Evolutionary conservation across 2,888 invertebrate genomes (phyloP).

Genomic region (Vannuccia rotundouncinata): DNA sequence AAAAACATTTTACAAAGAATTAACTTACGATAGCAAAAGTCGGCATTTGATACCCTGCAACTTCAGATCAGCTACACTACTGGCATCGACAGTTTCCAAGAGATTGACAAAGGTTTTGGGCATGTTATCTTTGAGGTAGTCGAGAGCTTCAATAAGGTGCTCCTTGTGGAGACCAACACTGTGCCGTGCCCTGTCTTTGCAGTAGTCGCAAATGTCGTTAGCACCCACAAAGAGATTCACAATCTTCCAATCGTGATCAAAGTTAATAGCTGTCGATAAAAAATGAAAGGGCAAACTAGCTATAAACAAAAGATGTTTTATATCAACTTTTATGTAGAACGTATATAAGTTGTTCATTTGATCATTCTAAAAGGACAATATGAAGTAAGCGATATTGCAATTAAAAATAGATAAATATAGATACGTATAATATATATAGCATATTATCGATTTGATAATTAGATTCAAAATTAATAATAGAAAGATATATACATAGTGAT

Average conservation of each 20-base stretch:
- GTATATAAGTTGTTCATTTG: no score
- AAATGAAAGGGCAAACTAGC: not conserved
- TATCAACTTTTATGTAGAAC: no score
- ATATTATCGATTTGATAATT: no score
- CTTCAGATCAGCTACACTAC: slow-evolving; percentile 13
- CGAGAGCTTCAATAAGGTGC: slow-evolving; percentile 17
- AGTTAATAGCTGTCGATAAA: not conserved
- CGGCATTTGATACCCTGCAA: slow-evolving; percentile 9
- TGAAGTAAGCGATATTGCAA: no score
- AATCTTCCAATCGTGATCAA: slow-evolving; percentile 27
- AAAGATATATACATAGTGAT: no score
- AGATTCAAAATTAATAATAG: no score
- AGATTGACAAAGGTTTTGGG: slow-evolving; percentile 34
- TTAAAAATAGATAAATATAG: no score
- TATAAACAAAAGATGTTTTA: not conserved
- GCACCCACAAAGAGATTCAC: slow-evolving; percentile 31
- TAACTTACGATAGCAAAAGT: slow-evolving; percentile 17
- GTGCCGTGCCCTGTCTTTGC: not conserved
- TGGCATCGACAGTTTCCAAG: slow-evolving; percentile 8
- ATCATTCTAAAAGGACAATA: no score
- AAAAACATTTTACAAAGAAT: no score
- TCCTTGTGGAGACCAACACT: not conserved
- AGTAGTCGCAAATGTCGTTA: slow-evolving; percentile 36
- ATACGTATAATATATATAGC: no score
- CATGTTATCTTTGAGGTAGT: slow-evolving; percentile 32